Conservation (phyloP, 2,888 invertebrate genomes). For the Neoitamus cyanurus region DNA sequence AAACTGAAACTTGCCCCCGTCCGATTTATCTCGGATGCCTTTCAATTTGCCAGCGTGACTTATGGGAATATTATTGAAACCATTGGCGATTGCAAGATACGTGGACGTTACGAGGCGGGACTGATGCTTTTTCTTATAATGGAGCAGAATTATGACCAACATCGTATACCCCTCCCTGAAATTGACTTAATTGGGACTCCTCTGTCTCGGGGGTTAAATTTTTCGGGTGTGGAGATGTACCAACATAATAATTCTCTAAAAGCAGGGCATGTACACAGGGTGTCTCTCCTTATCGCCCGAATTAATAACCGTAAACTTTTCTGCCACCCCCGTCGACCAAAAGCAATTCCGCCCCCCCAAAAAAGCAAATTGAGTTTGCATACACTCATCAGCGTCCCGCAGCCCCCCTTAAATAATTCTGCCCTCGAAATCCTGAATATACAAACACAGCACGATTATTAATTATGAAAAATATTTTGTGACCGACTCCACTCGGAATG, state of each 20-base stretch:
- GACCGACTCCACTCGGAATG: slow-evolving; percentile 28
- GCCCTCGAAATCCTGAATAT: slow-evolving; percentile 6
- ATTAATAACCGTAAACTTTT: slow-evolving; percentile 9
- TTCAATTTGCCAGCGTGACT: neutral
- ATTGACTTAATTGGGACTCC: neutral
- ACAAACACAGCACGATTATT: slow-evolving; percentile 42
- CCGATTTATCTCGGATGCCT: neutral
- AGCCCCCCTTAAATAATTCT: neutral
- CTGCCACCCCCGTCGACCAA: neutral
- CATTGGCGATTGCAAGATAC: neutral
- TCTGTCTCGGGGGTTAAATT: neutral
- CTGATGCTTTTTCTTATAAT: neutral
- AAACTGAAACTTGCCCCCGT: neutral
- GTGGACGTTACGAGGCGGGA: neutral
- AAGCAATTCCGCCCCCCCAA: neutral
- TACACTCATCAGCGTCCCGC: neutral
- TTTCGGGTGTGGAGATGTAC: neutral
- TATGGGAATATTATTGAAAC: neutral
- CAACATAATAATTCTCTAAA: neutral
- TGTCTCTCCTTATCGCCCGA: slow-evolving; percentile 1
- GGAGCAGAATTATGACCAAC: neutral
- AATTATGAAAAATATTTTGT: slow-evolving; percentile 46
- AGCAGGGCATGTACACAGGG: neutral
- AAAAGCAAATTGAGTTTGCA: slow-evolving; percentile 37
- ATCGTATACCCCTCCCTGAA: neutral